phyloP scores from a whole-genome alignment of 2,113 vertebrate genomes.

The Phyllostomus hastatus region DNA sequence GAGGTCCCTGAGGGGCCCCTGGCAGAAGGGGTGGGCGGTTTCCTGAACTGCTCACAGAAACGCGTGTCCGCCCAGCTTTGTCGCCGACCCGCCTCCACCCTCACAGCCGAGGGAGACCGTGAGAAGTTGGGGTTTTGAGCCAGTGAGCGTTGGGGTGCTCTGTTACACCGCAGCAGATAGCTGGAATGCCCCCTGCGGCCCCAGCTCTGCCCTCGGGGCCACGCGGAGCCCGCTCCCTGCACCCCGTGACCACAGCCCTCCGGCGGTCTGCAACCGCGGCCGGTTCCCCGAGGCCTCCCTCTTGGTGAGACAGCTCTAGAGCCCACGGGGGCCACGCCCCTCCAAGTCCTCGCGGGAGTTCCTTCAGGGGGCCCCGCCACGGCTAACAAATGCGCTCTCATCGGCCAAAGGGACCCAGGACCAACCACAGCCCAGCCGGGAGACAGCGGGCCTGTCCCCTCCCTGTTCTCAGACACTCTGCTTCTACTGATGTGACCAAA shows the following conservation, averaged over 20 bases:
- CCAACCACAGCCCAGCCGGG: rapidly evolving
- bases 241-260: neutral
- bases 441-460: neutral
- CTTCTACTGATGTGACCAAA: neutral
- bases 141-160: neutral
- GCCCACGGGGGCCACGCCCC: neutral
- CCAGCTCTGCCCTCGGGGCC: neutral
- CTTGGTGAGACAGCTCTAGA: rapidly evolving
- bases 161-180: rapidly evolving
- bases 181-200: rapidly evolving
- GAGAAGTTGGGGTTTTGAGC: neutral
- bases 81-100: rapidly evolving
- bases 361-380: neutral
- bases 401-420: neutral
- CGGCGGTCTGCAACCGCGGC: rapidly evolving
- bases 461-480: neutral
- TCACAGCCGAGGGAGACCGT: rapidly evolving
- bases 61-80: no score
- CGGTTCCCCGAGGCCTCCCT: neutral
- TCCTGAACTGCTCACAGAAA: neutral
- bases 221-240: rapidly evolving
- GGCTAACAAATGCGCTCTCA: neutral
- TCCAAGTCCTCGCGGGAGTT: no score
- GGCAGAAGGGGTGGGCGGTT: neutral
- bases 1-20: neutral